phyloP scores from a whole-genome alignment of 2,888 invertebrate species.

The Amblyteles armatorius region DNA sequence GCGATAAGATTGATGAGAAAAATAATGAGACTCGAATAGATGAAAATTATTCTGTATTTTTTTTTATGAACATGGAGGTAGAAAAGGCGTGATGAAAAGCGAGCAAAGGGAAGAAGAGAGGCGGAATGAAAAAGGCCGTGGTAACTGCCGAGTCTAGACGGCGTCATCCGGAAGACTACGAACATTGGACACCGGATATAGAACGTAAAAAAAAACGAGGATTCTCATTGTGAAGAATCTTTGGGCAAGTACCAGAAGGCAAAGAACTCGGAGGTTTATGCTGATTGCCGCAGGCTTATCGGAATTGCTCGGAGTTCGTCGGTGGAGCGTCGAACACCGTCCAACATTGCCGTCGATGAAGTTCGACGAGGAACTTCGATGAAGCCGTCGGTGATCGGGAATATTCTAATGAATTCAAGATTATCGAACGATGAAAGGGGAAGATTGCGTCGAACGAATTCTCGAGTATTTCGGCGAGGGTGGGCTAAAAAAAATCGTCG shows the following conservation, averaged over 20 bases:
- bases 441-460: constrained; percentile 44
- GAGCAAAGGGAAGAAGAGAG: constrained; percentile 2
- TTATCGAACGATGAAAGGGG: constrained; percentile 50
- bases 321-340: constrained; percentile 29
- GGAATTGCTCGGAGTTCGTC: constrained; percentile 30
- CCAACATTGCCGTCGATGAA: constrained; percentile 5
- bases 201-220: constrained; percentile 7
- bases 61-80: not conserved
- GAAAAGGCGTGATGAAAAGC: constrained; percentile 21
- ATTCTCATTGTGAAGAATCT: constrained; percentile 56
- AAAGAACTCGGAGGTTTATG: constrained; percentile 40
- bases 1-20: constrained; percentile 5
- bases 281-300: constrained; percentile 55
- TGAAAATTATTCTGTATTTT: constrained; percentile 9
- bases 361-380: constrained; percentile 23
- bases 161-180: constrained; percentile 40
- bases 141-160: constrained; percentile 55
- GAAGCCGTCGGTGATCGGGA: constrained; percentile 18
- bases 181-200: constrained; percentile 25
- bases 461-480: constrained; percentile 19
- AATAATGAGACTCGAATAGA: constrained; percentile 16
- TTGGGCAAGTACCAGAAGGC: constrained; percentile 26
- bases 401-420: constrained; percentile 54
- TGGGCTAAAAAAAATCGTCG: not conserved
- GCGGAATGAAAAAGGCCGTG: constrained; percentile 2